Evolutionary conservation across 2,797 vertebrate species (phyloP).

Genomic region (Coendou prehensilis): DNA sequence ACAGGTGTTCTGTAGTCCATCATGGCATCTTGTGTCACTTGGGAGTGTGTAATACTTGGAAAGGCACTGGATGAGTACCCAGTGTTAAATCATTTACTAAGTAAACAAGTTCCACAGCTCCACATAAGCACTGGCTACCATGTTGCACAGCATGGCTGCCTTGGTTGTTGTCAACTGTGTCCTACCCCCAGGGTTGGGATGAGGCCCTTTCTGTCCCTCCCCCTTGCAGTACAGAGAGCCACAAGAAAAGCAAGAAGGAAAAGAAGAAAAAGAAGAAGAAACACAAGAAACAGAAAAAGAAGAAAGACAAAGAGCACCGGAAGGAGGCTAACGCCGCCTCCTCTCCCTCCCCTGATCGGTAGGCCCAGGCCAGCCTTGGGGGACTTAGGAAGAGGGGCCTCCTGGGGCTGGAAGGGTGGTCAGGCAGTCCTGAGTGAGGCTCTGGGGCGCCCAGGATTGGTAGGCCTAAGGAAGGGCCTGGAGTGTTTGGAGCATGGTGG

Average conservation of each 20-base stretch:
- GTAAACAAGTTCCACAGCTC: no score
- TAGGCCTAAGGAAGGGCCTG: not conserved
- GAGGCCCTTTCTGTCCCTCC: not conserved
- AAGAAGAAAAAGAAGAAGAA: constrained; percentile 95
- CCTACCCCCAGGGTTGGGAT: not conserved
- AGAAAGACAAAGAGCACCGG: constrained; percentile 89
- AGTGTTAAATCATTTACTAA: not conserved
- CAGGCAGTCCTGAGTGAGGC: not conserved
- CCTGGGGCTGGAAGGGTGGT: not conserved
- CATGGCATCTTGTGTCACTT: fast-evolving
- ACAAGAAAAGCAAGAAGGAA: constrained; percentile 94
- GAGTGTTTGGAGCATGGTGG: not conserved
- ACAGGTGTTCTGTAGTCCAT: not conserved
- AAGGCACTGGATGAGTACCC: not conserved
- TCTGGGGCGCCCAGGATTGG: not conserved
- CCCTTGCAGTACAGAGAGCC: constrained; percentile 86
- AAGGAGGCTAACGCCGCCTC: constrained; percentile 78
- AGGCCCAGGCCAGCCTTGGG: not conserved
- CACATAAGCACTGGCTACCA: not conserved
- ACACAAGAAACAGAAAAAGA: constrained; percentile 90
- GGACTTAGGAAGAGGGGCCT: not conserved
- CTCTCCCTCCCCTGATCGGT: constrained; percentile 79
- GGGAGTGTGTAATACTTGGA: not conserved
- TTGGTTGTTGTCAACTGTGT: not conserved
- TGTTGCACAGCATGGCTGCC: not conserved